Base-by-base conservation (phyloP, 2,113 vertebrate species). In the Cranoglanis bouderius region DNA sequence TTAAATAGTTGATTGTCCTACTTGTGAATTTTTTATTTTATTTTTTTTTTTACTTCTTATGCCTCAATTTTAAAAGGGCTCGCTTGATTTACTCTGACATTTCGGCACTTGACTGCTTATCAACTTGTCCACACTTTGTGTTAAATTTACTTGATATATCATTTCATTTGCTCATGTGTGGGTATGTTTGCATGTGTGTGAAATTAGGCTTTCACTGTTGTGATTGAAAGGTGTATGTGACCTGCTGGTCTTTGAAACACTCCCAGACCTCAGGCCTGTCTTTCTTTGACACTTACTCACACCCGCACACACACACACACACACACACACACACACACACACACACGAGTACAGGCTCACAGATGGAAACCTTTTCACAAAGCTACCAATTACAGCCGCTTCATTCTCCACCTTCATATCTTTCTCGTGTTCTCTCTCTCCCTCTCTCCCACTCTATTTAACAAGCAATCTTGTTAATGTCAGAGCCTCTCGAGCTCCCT, bases 391-490 rank as follows among this genome's bases (percentile, higher is more conserved):
- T 96, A 95, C 94, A 94, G 94, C 93, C 87, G 91, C 93, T 94
- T 94, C 92, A 93, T 93, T 93, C 92, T 91, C 92, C 86, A 88
- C 93, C 92, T 88, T 90, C 90, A 88, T 87, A 83, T 89, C 88
- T 89, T 85, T 86, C 63, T 82, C 84, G 6, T 61, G 80, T 86
- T 85, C 59, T 65, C 32, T 51, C 77, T 82, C 61, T 85, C 80
- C 35, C 70, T 90, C 65, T 88, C 67, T 40, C 84, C 85, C 87
- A 77, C 67, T 88, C 89, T 86, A 91, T 92, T 92, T 90, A 90
- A 95, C 93, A 90, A 95, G 95, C 94, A 93, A 94, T 95, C 95
- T 96, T 89, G 93, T 95, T 95, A 95, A 95, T 91, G 93, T 94
- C 95, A 93, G 92, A 85, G 89, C 85, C 77, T 92, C 90, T 92